phyloP scores from a whole-genome alignment of 2,113 vertebrate species.

The Globicephala melas region DNA sequence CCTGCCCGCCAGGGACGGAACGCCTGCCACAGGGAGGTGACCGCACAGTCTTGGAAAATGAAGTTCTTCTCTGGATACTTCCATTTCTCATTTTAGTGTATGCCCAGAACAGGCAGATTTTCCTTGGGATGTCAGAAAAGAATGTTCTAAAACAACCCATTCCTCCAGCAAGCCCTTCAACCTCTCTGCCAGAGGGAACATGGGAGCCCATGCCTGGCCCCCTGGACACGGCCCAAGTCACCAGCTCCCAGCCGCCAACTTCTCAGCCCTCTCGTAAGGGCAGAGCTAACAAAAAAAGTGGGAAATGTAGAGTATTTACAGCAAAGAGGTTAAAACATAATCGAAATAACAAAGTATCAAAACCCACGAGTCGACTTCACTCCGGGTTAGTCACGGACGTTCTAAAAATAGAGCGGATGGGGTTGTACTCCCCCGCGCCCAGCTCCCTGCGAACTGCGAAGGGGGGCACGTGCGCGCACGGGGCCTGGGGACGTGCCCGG shows the following conservation, averaged over 20 bases:
- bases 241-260: not conserved
- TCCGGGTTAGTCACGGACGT: not conserved
- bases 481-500: too few species aligned
- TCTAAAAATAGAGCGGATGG: accelerated
- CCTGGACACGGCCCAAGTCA: not conserved
- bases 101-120: not conserved
- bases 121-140: not conserved
- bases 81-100: not conserved
- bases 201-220: not conserved
- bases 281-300: not conserved
- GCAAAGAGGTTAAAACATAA: not conserved
- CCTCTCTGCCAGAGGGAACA: not conserved
- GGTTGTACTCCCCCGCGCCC: too few species aligned
- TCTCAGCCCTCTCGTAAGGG: not conserved
- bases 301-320: not conserved
- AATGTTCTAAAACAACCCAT: not conserved
- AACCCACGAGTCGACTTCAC: accelerated
- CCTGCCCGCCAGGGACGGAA: not conserved
- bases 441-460: accelerated
- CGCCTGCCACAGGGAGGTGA: accelerated
- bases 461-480: not conserved
- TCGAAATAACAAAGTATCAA: not conserved
- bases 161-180: accelerated
- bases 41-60: not conserved
- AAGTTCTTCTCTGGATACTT: not conserved